A percentile compares a stretch with the other conserved stretches of the same genome.
Evolutionary conservation across 1,140 invertebrate genomes (phyloP).

Genomic region (Grapholita molesta): DNA sequence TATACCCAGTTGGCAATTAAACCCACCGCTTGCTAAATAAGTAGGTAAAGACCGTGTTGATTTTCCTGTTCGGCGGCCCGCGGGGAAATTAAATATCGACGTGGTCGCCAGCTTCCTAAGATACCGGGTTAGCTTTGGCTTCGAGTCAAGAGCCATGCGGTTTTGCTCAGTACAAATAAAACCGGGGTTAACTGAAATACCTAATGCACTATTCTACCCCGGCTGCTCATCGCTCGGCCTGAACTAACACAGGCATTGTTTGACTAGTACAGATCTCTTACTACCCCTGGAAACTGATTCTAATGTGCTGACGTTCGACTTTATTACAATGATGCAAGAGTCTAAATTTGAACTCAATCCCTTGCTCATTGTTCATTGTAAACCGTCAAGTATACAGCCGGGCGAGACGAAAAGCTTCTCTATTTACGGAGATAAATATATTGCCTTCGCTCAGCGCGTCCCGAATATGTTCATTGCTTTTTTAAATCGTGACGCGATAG

Average conservation of each 20-base stretch:
- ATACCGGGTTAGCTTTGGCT: background rate
- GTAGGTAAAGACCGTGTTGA: background rate
- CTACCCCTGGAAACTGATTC: slow-evolving; percentile 42
- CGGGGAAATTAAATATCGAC: background rate
- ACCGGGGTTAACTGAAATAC: slow-evolving; percentile 41
- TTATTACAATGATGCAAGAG: slow-evolving; percentile 35
- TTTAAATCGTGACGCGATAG: slow-evolving; percentile 18
- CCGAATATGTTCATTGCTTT: slow-evolving; percentile 30
- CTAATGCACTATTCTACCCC: slow-evolving; percentile 44
- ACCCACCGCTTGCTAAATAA: background rate
- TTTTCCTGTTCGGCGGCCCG: slow-evolving; percentile 3
- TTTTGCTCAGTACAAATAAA: slow-evolving; percentile 19
- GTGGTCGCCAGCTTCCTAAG: slow-evolving; percentile 1
- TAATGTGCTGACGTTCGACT: slow-evolving; percentile 30
- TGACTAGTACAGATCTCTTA: slow-evolving; percentile 53
- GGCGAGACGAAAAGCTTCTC: slow-evolving; percentile 39
- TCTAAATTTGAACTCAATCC: slow-evolving; percentile 34
- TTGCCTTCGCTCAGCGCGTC: slow-evolving; percentile 35
- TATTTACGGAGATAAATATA: slow-evolving; percentile 49
- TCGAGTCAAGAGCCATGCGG: background rate
- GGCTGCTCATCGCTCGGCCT: slow-evolving; percentile 52
- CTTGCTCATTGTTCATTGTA: slow-evolving; percentile 32
- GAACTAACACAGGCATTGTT: slow-evolving; percentile 63
- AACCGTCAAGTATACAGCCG: slow-evolving; percentile 42
- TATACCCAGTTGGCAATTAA: background rate